Conservation (phyloP, 2,113 vertebrate genomes). For the Platysternon megacephalum region DNA sequence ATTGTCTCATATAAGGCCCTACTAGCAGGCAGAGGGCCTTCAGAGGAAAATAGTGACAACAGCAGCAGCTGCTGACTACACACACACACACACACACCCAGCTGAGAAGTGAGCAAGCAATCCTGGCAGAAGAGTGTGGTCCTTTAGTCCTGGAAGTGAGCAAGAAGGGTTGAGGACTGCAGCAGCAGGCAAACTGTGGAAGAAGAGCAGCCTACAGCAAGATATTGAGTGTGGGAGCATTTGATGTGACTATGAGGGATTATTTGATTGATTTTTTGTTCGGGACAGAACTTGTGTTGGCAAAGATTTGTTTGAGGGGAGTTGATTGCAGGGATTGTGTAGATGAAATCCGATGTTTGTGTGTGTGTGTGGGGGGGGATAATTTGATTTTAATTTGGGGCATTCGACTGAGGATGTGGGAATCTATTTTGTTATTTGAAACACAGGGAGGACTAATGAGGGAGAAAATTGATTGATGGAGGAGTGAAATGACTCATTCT, state of each 20-base stretch:
- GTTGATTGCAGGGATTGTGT: background rate
- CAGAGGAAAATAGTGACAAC: background rate
- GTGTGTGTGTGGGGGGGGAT: too few relatives aligned
- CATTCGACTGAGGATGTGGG: background rate
- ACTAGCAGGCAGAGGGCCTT: background rate
- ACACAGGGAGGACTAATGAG: background rate
- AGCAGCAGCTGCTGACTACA: background rate
- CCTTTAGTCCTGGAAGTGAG: background rate
- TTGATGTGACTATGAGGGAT: background rate
- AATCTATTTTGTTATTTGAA: background rate
- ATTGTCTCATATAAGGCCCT: background rate
- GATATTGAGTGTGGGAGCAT: background rate
- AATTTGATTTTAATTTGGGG: background rate
- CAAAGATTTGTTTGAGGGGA: background rate
- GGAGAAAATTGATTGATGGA: rapidly evolving
- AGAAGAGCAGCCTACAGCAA: background rate
- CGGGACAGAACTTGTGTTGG: background rate
- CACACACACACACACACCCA: background rate
- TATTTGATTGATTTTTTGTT: background rate
- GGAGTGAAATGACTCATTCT: background rate
- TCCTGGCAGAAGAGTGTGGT: background rate
- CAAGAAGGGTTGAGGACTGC: background rate
- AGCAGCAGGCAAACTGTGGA: background rate
- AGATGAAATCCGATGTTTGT: background rate
- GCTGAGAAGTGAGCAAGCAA: background rate